These are phyloP conservation scores for Mylabris sibirica DNA, from an alignment of 2,888 invertebrate species.

Conservation along the genomic window DNA sequence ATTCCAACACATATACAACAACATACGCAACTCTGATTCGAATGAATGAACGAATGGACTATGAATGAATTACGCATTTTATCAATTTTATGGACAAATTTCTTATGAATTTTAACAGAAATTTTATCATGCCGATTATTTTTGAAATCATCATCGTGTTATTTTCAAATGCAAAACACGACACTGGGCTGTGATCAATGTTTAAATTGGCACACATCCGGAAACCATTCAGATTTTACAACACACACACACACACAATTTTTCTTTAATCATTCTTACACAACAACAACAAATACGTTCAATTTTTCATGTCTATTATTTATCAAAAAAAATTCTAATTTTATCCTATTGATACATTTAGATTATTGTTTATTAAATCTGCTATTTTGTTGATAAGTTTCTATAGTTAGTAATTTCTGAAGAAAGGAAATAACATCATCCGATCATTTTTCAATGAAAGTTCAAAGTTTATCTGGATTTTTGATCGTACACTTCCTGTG, in stretches of 20 bases:
- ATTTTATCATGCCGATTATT: constrained; percentile 23
- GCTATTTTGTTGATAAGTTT: background rate
- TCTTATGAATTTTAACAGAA: constrained; percentile 18
- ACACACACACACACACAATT: background rate
- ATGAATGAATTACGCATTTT: constrained; percentile 27
- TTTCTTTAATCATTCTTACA: background rate
- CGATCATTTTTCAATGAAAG: background rate
- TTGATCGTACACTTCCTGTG: constrained; percentile 2
- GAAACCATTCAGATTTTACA: background rate
- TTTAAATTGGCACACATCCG: constrained; percentile 8
- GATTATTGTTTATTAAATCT: background rate
- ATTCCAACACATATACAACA: background rate
- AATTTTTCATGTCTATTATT: background rate
- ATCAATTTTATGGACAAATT: constrained; percentile 27
- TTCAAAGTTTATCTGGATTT: constrained; percentile 6
- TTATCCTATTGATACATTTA: background rate
- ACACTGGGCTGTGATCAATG: background rate
- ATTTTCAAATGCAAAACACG: constrained; percentile 24
- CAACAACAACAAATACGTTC: background rate
- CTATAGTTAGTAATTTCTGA: background rate
- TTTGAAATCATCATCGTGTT: constrained; percentile 25
- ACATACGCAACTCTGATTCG: background rate
- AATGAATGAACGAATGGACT: constrained; percentile 15
- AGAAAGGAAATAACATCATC: background rate
- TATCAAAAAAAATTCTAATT: background rate